A percentile compares a stretch with the other conserved stretches of the same genome.
Conservation (phyloP, 2,888 invertebrate species). For the Caenorhabditis afra region DNA sequence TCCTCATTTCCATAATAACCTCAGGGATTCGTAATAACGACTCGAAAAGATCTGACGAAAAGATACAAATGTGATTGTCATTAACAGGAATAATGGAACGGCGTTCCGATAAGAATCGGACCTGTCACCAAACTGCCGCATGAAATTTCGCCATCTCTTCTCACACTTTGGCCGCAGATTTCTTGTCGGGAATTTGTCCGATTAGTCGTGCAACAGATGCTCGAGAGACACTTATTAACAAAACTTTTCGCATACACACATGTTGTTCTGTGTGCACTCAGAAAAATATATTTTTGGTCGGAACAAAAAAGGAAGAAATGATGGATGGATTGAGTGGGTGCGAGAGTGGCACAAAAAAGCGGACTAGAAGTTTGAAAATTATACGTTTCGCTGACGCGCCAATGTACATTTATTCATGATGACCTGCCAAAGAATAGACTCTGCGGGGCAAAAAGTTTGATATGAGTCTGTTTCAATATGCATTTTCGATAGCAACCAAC, state of each 20-base stretch:
- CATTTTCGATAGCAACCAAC: conserved; percentile 37
- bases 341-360: conserved; percentile 11
- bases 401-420: conserved; percentile 50
- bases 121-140: conserved; percentile 43
- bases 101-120: conserved; percentile 55
- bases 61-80: conserved; percentile 55
- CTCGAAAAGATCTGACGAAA: conserved; percentile 33
- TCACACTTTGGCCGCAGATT: conserved; percentile 10
- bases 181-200: conserved; percentile 32
- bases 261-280: conserved; percentile 28
- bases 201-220: conserved; percentile 53
- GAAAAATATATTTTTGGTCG: conserved; percentile 31
- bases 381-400: conserved; percentile 44
- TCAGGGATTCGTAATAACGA: conserved; percentile 34
- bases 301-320: conserved; percentile 21
- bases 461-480: conserved; percentile 31
- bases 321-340: conserved; percentile 22
- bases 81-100: conserved; percentile 60
- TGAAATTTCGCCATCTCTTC: conserved; percentile 19
- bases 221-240: conserved; percentile 45
- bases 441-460: conserved; percentile 29
- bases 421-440: conserved; percentile 43
- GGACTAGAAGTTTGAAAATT: conserved; percentile 26
- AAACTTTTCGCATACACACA: conserved; percentile 33
- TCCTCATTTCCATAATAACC: conserved; percentile 51